A percentile compares a stretch with the other conserved stretches of the same genome.
phyloP scores from a whole-genome alignment of 2,113 vertebrate species.

The Rutilus rutilus region DNA sequence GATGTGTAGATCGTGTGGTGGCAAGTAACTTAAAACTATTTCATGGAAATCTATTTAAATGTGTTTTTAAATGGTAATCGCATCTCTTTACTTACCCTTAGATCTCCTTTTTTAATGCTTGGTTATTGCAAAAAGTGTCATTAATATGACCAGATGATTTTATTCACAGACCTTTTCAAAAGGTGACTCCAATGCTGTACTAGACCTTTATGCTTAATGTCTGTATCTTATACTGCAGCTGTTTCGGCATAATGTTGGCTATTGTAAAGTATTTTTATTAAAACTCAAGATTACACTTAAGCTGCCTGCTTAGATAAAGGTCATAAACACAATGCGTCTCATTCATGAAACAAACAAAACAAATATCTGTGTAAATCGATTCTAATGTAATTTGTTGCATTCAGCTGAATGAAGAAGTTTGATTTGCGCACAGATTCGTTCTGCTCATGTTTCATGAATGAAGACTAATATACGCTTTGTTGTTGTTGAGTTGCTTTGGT shows the following conservation, averaged over 20 bases:
- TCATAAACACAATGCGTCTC: not conserved
- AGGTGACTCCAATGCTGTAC: not conserved
- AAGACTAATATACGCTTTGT: not conserved
- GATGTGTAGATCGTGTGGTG: too few relatives aligned
- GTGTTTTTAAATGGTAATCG: too few relatives aligned
- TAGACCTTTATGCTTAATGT: not conserved
- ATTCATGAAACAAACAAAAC: not conserved
- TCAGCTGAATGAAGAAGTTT: not conserved
- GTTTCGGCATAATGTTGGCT: not conserved
- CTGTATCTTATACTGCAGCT: not conserved
- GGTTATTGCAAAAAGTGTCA: not conserved
- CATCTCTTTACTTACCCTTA: too few relatives aligned
- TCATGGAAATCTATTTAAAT: too few relatives aligned
- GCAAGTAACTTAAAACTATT: too few relatives aligned
- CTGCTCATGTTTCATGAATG: not conserved
- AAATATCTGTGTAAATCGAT: not conserved
- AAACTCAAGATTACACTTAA: not conserved
- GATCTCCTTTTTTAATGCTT: not conserved
- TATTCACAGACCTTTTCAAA: not conserved
- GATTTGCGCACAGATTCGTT: not conserved
- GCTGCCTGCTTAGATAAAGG: not conserved
- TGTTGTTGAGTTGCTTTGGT: constrained; percentile 8
- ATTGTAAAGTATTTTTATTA: not conserved
- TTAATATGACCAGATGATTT: not conserved
- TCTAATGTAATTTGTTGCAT: constrained; percentile 9